Conservation (phyloP, 2,888 invertebrate genomes). For the Lapara coniferarum region DNA sequence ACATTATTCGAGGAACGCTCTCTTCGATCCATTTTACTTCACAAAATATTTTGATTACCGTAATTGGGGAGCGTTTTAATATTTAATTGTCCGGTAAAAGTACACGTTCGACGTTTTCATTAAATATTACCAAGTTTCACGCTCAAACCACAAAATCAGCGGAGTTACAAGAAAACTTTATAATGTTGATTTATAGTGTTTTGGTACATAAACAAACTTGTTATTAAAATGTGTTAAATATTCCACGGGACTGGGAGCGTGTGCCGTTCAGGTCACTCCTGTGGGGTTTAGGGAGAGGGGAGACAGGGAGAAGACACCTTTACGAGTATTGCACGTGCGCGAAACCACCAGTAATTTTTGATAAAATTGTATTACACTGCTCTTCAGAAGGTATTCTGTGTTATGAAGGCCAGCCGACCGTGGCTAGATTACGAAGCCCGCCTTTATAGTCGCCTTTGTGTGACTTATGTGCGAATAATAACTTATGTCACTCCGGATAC, state of each 20-base stretch:
- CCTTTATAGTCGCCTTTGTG: slow-evolving; percentile 36
- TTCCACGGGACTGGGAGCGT: slow-evolving; percentile 43
- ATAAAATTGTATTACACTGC: slow-evolving; percentile 65
- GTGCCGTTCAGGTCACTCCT: slow-evolving; percentile 34
- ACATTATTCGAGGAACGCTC: background rate
- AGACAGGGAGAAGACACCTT: slow-evolving; percentile 49
- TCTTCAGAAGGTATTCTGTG: slow-evolving; percentile 43
- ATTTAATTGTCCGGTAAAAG: slow-evolving; percentile 2
- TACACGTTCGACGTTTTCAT: background rate
- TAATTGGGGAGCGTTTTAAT: slow-evolving; percentile 10
- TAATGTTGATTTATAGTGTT: slow-evolving; percentile 42
- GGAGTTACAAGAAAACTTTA: slow-evolving; percentile 28
- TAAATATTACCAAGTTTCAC: slow-evolving; percentile 2
- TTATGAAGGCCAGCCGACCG: slow-evolving; percentile 43
- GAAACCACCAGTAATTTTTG: slow-evolving; percentile 59
- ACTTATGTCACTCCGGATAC: background rate
- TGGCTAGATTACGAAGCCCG: slow-evolving; percentile 32
- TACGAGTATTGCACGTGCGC: slow-evolving; percentile 65
- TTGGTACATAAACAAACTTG: slow-evolving; percentile 45
- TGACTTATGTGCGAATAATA: slow-evolving; percentile 22
- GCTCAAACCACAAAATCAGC: background rate
- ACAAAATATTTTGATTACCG: slow-evolving; percentile 1
- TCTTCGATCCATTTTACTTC: background rate
- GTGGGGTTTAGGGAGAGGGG: slow-evolving; percentile 28
- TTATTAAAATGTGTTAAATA: slow-evolving; percentile 56